Conservation (phyloP, 2,797 vertebrate species). For the Hemitrygon akajei region DNA sequence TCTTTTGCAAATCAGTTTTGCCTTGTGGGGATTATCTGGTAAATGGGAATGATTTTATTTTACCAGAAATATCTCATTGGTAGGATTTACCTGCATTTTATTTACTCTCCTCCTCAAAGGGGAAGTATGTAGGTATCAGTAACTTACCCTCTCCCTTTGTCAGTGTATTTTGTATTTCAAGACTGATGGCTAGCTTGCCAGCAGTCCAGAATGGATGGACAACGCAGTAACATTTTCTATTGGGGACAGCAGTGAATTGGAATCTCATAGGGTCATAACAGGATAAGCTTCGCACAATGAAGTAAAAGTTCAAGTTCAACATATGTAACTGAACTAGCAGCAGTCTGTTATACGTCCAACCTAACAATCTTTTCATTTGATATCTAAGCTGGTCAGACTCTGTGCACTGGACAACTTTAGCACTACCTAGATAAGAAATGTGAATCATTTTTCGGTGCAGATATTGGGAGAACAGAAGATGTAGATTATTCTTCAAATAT, state of each 20-base stretch:
- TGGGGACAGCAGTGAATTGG: too few relatives aligned
- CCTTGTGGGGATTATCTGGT: background rate
- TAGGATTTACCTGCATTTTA: background rate
- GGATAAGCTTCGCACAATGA: too few relatives aligned
- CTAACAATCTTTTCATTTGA: background rate
- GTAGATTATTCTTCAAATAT: background rate
- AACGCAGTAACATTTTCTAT: background rate
- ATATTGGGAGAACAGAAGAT: background rate
- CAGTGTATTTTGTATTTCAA: background rate
- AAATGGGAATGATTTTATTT: slow-evolving; percentile 10
- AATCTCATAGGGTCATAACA: background rate
- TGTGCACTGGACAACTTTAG: background rate
- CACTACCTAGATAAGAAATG: background rate
- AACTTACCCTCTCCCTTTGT: background rate
- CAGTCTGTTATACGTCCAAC: background rate
- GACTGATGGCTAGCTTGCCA: background rate
- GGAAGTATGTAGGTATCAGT: background rate
- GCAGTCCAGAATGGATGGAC: background rate
- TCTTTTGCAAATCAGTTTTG: background rate
- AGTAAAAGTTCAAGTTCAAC: background rate
- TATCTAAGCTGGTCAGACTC: background rate
- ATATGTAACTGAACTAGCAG: background rate
- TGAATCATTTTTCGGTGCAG: background rate
- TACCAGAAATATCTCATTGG: background rate
- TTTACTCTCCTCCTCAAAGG: background rate